phyloP scores from a whole-genome alignment of 2,797 vertebrate genomes.

The Anas bahamensis region DNA sequence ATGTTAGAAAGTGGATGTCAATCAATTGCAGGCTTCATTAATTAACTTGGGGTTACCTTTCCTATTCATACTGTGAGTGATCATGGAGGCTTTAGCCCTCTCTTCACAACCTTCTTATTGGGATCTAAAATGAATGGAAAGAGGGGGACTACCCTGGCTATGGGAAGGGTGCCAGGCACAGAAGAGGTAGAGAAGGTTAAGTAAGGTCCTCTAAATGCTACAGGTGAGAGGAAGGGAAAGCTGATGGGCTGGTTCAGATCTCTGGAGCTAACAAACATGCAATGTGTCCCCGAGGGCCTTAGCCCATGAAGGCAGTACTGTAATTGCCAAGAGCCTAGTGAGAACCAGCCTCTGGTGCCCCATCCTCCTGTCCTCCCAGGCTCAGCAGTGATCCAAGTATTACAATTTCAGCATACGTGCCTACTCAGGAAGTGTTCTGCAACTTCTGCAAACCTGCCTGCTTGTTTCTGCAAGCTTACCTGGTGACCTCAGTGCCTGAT shows the following conservation, averaged over 20 bases:
- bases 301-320: too few relatives aligned
- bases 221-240: not conserved
- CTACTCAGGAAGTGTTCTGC: not conserved
- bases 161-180: not conserved
- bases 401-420: accelerated
- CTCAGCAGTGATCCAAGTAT: not conserved
- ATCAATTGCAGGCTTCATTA: not conserved
- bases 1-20: not conserved
- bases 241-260: not conserved
- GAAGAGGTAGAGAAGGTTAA: not conserved
- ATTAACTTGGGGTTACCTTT: not conserved
- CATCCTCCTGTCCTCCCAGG: not conserved
- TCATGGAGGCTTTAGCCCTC: not conserved
- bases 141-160: not conserved
- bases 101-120: accelerated
- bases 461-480: not conserved
- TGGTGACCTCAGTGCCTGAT: not conserved
- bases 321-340: not conserved
- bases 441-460: not conserved
- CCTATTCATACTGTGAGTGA: not conserved
- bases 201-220: not conserved
- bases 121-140: not conserved
- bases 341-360: not conserved
- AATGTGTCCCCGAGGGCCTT: not conserved
- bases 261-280: not conserved